Evolutionary conservation across 2,113 vertebrate species (phyloP), one percentile per base, ranked within the genome.

Genomic region (Campylomormyrus tamandua): DNA sequence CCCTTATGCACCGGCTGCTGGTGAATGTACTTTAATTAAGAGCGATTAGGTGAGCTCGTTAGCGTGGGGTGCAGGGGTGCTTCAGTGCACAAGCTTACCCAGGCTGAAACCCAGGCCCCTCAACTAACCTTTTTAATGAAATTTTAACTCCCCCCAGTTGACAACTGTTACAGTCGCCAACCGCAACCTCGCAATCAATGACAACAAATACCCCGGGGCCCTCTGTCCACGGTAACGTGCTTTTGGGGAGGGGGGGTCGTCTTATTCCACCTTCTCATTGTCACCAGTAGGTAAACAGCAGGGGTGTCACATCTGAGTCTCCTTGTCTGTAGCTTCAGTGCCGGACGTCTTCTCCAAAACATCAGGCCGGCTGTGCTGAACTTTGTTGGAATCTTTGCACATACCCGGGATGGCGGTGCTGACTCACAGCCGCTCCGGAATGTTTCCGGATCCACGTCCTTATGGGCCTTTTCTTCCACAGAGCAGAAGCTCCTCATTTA

Each of bases 41-140:
- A 90, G 88, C 92, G 94, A 95, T 95, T 94, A 95, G 91, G 87
- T 91, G 90, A 93, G 91, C 92, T 94, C 92, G 93, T 95, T 95
- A 95, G 93, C 66, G 19, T 87, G 58, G 58, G 58, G 58, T 11
- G 24, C n/a, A 66, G 2, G n/a, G 62, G 62, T 10, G 62, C 62
- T 27, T 11, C 9, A 27, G 11, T 66, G 62, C 62, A 66, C n/a
- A 27, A 9, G n/a, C 62, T 66, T 11, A 66, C 62, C 62, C 62
- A 27, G n/a, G n/a, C 62, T 66, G 62, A 27, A 27, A 24, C 1
- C 24, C 58, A 11, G 58, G 24, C 7, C 0, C 58, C 19, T 66
- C 24, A 66, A 66, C 58, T 27, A 66, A 27, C 24, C 24, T n/a
- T 62, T 62, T 27, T 27, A 27, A 27, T 10, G 24, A 11, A 66